Evolutionary conservation across 2,888 invertebrate species (phyloP), one percentile per base, ranked within the genome.

Genomic region (Drosophila meridiana): DNA sequence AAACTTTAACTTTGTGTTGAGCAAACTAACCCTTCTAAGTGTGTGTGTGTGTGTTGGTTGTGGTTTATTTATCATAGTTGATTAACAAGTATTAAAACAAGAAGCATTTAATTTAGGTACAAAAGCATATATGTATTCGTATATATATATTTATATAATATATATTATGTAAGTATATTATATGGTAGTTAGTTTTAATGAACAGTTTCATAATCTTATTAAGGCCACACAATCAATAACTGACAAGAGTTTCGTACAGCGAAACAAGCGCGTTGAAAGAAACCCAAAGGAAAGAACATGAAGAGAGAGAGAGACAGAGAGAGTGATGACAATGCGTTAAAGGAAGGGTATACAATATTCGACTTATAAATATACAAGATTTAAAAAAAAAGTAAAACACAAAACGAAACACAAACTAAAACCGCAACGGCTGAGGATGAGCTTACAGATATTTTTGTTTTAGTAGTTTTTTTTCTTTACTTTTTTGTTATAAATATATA

Each of bases 211-310:
- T 87, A 83, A 83, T 89, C 79, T 89, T 90, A 79, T 89, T 87
- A 87, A 87, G 87, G 87, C 87, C 87, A 90, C 87, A 82, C 90
- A 87, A 90, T 88, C 68, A 76, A 88, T 78, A 86, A 80, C 89
- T 75, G 86, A 88, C 72, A 67, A 76, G 58, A 69, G 70, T 67
- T 69, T 64, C 66, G 66, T 57, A 57, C 38, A 57, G n/a, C 56
- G 66, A 81, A 77, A 72, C 53, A 55, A 73, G 53, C 53, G 60
- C 48, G 36, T 56, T 34, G 34, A 34, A 26, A 42, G 38, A 73
- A 68, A 34, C 32, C 40, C 69, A 32, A 34, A n/a, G 20, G 30
- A 48, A 13, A 20, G 6, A 34, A n/a, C 20, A 47, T 47, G 47
- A 47, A 47, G 13, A 36, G 20, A 36, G n/a, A 34, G 2, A 45